phyloP scores from a whole-genome alignment of 2,113 vertebrate species.

The Rhynchomys soricoides region DNA sequence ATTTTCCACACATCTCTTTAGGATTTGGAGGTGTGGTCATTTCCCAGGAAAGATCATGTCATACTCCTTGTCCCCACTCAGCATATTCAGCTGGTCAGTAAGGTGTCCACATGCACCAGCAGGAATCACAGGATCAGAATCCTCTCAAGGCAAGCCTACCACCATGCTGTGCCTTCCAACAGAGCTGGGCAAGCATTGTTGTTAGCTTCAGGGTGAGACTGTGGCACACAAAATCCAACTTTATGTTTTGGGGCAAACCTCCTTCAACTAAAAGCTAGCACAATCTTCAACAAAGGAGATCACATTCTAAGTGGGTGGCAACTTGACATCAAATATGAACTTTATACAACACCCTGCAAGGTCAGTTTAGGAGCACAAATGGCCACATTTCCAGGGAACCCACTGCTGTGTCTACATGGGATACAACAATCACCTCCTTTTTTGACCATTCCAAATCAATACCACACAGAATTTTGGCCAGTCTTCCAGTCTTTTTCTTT shows the following conservation, averaged over 20 bases:
- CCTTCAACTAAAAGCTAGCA: not conserved
- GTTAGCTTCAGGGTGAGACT: not conserved
- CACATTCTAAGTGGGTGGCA: not conserved
- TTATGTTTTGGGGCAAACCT: not conserved
- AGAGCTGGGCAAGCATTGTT: too few species aligned
- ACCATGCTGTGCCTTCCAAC: not conserved
- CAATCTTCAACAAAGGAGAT: not conserved
- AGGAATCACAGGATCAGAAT: not conserved
- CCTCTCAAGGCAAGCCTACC: not conserved
- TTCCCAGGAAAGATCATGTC: not conserved
- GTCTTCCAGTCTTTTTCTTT: not conserved
- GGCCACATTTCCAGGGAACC: not conserved
- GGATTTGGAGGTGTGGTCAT: not conserved
- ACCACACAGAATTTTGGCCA: not conserved
- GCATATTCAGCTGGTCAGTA: not conserved
- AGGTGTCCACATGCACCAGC: not conserved
- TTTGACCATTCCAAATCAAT: not conserved
- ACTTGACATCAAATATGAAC: not conserved
- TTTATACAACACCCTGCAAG: not conserved
- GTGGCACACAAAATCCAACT: not conserved
- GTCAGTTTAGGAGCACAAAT: not conserved
- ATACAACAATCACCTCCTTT: not conserved
- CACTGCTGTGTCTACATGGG: not conserved
- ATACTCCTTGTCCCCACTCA: not conserved
- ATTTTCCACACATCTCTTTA: not conserved